phyloP scores from a whole-genome alignment of 2,797 vertebrate species.

The Mus caroli region DNA sequence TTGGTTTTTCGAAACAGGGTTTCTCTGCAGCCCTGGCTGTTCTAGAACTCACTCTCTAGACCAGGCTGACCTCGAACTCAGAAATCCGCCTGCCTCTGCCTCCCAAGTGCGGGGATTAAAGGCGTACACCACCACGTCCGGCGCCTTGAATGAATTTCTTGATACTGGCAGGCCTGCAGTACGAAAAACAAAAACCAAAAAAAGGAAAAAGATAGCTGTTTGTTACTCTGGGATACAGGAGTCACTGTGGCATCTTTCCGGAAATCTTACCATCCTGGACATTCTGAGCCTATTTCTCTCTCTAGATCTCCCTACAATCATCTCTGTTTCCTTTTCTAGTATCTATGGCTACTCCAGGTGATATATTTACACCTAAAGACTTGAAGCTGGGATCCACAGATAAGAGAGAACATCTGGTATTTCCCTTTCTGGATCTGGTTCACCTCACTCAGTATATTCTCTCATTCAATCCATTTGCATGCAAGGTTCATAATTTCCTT shows the following conservation, averaged over 20 bases:
- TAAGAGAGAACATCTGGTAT: not conserved
- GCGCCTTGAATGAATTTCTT: not conserved
- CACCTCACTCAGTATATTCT: not conserved
- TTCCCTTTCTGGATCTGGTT: not conserved
- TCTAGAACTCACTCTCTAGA: too few relatives aligned
- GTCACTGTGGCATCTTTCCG: not conserved
- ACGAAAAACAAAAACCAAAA: too few relatives aligned
- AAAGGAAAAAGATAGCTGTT: not conserved
- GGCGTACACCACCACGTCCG: too few relatives aligned
- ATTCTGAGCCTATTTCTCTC: not conserved
- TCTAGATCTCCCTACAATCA: not conserved
- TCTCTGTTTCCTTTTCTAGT: not conserved
- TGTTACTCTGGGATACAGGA: not conserved
- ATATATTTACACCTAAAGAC: not conserved
- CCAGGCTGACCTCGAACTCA: too few relatives aligned
- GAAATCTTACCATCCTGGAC: not conserved
- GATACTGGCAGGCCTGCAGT: not conserved
- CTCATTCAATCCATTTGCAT: not conserved
- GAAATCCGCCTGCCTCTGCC: too few relatives aligned
- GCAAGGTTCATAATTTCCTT: not conserved
- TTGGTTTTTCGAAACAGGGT: too few relatives aligned
- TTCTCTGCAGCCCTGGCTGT: too few relatives aligned
- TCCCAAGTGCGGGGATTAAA: too few relatives aligned
- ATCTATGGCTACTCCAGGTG: not conserved
- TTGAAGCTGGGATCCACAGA: not conserved